Evolutionary conservation across 2,888 invertebrate species (phyloP).

Genomic region (Amphimallon solstitiale): DNA sequence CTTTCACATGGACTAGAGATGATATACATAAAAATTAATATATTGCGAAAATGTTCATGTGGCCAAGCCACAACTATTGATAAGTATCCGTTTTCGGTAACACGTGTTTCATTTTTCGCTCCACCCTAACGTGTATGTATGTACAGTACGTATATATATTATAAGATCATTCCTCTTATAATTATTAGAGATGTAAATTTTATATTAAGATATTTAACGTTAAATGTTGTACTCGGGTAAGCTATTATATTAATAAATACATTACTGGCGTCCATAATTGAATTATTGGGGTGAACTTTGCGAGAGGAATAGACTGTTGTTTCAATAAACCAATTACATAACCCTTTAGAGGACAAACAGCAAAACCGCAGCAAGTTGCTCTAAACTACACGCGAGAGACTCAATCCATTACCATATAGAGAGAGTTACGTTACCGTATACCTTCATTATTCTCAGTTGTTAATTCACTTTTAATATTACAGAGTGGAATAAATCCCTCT

Average conservation of each 20-base stretch:
- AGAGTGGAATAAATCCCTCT: slow-evolving; percentile 11
- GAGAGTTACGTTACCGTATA: slow-evolving; percentile 38
- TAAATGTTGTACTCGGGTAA: slow-evolving; percentile 17
- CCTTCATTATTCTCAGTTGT: slow-evolving; percentile 33
- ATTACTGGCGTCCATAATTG: slow-evolving; percentile 50
- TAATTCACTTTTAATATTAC: slow-evolving; percentile 35
- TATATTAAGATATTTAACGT: slow-evolving; percentile 3
- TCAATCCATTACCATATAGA: slow-evolving; percentile 41
- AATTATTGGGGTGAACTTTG: slow-evolving; percentile 51
- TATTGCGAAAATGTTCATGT: too few species aligned
- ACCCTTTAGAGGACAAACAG: slow-evolving; percentile 55
- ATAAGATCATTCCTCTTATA: too few species aligned
- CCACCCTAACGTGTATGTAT: too few species aligned
- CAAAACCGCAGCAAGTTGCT: slow-evolving; percentile 52
- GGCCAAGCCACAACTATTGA: too few species aligned
- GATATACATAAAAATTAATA: too few species aligned
- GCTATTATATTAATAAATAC: slow-evolving; percentile 52
- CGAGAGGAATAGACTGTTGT: slow-evolving; percentile 52
- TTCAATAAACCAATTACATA: slow-evolving; percentile 57
- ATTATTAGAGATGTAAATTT: neutral
- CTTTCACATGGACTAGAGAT: too few species aligned
- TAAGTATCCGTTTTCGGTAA: too few species aligned
- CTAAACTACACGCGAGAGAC: slow-evolving; percentile 49
- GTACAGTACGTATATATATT: too few species aligned
- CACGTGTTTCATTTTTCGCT: too few species aligned